Evolutionary conservation across 53 echinoderm and acorn worm species (phyloP).

Genomic region (Mesocentrotus franciscanus): DNA sequence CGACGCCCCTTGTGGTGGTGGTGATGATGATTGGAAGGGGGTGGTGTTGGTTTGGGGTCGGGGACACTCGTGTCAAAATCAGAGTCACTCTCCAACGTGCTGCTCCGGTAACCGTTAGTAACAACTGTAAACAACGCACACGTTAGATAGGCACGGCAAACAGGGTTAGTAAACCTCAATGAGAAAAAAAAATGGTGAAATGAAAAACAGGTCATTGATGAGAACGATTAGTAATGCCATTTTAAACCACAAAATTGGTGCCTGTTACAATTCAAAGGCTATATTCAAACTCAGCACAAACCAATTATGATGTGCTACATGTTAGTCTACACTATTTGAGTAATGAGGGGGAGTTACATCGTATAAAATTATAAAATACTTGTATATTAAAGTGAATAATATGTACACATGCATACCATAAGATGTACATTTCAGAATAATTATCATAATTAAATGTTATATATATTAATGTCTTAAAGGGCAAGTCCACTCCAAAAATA

Average conservation of each 20-base stretch:
- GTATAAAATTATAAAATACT: too few relatives aligned
- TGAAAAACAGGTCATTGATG: neutral
- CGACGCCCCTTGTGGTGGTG: constrained; percentile 58
- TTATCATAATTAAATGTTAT: too few relatives aligned
- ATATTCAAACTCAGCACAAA: neutral
- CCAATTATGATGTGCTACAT: neutral
- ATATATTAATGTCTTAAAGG: too few relatives aligned
- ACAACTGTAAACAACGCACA: constrained; percentile 75
- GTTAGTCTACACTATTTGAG: neutral
- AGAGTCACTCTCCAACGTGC: constrained; percentile 95
- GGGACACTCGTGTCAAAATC: constrained; percentile 81
- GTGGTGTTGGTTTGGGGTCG: constrained; percentile 45
- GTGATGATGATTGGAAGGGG: constrained; percentile 19
- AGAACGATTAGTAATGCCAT: constrained; percentile 7
- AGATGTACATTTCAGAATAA: too few relatives aligned
- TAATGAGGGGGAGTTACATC: neutral
- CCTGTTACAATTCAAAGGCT: neutral
- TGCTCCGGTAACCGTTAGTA: constrained; percentile 94
- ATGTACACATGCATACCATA: too few relatives aligned
- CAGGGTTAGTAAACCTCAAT: constrained; percentile 21
- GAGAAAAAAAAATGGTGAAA: neutral
- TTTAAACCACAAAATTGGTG: neutral
- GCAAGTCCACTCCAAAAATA: too few relatives aligned
- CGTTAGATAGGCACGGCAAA: constrained; percentile 59
- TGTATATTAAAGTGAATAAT: too few relatives aligned